Conservation (phyloP, 2,113 vertebrate genomes). For the Scatophagus argus region DNA sequence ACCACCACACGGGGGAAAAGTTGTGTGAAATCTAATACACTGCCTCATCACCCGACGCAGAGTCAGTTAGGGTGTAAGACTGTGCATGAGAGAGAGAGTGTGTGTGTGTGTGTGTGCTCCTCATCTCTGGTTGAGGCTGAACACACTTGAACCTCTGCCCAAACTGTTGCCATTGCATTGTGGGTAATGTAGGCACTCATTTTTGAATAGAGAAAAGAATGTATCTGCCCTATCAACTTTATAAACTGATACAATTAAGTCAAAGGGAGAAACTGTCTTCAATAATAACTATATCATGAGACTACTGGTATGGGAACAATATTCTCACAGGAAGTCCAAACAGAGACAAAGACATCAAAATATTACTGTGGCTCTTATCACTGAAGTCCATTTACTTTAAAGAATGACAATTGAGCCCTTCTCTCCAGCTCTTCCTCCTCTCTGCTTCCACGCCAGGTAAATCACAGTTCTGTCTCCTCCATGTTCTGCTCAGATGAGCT, state of each 20-base stretch:
- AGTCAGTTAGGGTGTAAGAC: no score
- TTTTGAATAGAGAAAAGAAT: no score
- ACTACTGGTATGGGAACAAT: neutral
- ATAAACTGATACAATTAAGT: neutral
- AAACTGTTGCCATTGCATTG: no score
- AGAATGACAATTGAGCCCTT: conserved; percentile 4
- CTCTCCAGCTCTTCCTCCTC: conserved; percentile 2
- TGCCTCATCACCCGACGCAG: no score
- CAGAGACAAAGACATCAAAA: conserved; percentile 6
- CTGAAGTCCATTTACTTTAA: conserved; percentile 6
- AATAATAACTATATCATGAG: neutral
- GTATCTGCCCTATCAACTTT: neutral
- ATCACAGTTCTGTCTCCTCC: conserved; percentile 47
- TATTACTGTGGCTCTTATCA: conserved; percentile 6
- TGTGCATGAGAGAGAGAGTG: no score
- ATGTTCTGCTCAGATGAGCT: conserved; percentile 67
- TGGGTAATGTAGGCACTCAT: neutral
- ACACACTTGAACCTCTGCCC: no score
- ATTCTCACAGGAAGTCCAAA: neutral
- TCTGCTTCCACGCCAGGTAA: conserved; percentile 47
- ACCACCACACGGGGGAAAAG: no score
- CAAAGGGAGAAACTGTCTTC: no score
- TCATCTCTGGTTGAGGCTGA: no score
- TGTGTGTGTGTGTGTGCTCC: no score
- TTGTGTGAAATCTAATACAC: no score